Conservation (phyloP, 2,113 vertebrate genomes). For the Isurus oxyrinchus region DNA sequence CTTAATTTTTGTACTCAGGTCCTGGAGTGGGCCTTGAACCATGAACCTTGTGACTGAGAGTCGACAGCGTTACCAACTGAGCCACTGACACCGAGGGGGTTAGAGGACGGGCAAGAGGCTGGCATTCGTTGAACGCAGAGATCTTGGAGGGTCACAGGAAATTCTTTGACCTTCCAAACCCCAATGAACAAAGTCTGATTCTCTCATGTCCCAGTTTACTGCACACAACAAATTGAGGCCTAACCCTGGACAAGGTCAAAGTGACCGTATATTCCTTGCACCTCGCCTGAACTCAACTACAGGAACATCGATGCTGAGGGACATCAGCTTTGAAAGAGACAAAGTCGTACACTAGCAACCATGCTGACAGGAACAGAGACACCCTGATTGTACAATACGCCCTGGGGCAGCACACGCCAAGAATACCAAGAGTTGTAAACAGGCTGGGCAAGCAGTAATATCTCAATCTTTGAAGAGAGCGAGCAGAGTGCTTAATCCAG, state of each 20-base stretch:
- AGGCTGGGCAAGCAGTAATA: background rate
- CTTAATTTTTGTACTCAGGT: no score
- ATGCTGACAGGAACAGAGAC: no score
- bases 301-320: background rate
- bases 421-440: no score
- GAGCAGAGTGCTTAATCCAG: background rate
- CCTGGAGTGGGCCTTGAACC: no score
- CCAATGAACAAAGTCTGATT: background rate
- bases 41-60: no score
- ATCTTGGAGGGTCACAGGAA: no score
- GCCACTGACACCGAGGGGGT: no score
- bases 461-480: background rate
- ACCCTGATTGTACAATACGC: no score
- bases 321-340: background rate
- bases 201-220: background rate
- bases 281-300: background rate
- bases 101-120: background rate
- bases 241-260: background rate
- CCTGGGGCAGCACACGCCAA: no score
- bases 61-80: no score
- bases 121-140: background rate
- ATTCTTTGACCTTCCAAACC: no score
- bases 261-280: background rate
- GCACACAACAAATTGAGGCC: background rate
- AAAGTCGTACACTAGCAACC: background rate